A percentile compares a stretch with the other conserved stretches of the same genome.
Conservation (phyloP, 1,140 invertebrate species). For the Melitaea cinxia region DNA sequence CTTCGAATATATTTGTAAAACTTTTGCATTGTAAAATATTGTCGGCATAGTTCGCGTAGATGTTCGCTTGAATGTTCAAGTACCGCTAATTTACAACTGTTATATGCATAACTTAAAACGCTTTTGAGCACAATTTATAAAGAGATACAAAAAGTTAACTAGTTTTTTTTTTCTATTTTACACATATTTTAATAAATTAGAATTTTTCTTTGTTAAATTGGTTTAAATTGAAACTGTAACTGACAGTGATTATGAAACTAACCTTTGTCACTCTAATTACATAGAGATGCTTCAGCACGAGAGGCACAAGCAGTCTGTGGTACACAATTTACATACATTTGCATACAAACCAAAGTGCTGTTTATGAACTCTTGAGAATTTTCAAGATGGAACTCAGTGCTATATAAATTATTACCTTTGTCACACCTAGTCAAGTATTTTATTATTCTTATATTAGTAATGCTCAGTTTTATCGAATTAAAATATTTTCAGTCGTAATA, state of each 20-base stretch:
- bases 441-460: no score
- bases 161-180: no score
- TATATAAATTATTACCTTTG: slow-evolving; percentile 14
- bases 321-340: slow-evolving; percentile 40
- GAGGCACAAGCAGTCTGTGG: slow-evolving; percentile 46
- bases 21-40: not conserved
- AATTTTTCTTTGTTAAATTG: no score
- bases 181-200: no score
- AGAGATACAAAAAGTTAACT: no score
- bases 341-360: slow-evolving; percentile 39
- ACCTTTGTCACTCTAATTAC: slow-evolving; percentile 46
- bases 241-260: not conserved
- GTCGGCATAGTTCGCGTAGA: not conserved
- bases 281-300: slow-evolving; percentile 43
- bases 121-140: no score
- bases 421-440: no score
- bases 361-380: slow-evolving; percentile 27
- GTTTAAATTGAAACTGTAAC: not conserved
- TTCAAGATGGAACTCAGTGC: slow-evolving; percentile 15
- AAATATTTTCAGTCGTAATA: no score
- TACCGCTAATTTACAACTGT: not conserved
- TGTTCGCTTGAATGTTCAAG: not conserved
- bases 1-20: not conserved
- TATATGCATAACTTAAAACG: not conserved
- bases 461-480: no score